These are phyloP conservation scores for Alouatta caraya DNA, from an alignment of 2,797 vertebrate species.

Conservation along the genomic window DNA sequence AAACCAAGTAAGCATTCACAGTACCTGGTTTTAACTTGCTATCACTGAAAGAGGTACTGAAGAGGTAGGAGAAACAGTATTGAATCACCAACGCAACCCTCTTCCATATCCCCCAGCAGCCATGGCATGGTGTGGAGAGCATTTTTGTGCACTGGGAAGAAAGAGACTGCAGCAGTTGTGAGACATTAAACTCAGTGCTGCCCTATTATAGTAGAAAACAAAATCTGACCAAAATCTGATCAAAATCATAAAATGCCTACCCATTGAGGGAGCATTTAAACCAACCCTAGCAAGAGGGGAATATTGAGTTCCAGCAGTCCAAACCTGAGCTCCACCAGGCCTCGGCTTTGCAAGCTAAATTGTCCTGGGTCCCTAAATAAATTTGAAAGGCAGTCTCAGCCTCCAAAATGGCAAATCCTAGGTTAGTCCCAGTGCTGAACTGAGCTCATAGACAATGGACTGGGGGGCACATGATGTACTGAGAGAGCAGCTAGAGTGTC, in stretches of 20 bases:
- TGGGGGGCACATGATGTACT: no score
- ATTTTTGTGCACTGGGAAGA: neutral
- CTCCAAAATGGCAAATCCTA: neutral
- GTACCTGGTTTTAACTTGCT: neutral
- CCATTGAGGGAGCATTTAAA: neutral
- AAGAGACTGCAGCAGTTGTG: neutral
- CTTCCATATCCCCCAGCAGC: neutral
- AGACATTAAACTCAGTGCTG: neutral
- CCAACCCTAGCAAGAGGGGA: neutral
- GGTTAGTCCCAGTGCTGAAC: neutral
- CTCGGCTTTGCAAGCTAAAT: neutral
- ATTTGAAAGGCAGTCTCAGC: neutral
- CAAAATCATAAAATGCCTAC: neutral
- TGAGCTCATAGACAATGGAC: neutral
- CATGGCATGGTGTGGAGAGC: neutral
- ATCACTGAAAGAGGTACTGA: neutral
- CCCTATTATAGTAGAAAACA: neutral
- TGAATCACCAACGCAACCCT: neutral
- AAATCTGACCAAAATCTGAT: neutral
- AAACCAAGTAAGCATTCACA: neutral
- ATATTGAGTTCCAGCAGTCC: neutral
- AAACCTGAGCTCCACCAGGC: fast-evolving
- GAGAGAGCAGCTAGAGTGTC: no score
- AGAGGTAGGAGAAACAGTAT: neutral
- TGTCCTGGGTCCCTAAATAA: neutral